Percentiles rank a stretch among this genome's conserved stretches.
Conservation (phyloP, 2,888 invertebrate genomes). For the Loripinus fragilis region DNA sequence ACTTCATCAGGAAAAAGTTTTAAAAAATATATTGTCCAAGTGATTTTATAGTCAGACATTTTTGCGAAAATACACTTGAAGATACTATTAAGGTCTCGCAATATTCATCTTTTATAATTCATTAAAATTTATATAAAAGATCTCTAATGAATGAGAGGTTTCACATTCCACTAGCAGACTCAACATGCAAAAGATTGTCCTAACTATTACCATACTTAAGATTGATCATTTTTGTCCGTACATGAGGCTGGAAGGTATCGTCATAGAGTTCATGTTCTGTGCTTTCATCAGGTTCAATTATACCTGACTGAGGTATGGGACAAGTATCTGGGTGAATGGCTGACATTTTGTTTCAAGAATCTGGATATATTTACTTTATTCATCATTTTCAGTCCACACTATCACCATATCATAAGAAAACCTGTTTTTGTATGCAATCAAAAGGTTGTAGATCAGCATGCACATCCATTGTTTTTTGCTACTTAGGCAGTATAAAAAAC, state of each 20-base stretch:
- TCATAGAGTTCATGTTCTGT: slow-evolving; percentile 9
- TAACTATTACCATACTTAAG: slow-evolving; percentile 44
- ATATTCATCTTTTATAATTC: too few relatives aligned
- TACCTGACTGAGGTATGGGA: slow-evolving; percentile 34
- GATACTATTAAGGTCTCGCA: too few relatives aligned
- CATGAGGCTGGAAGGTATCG: slow-evolving; percentile 85
- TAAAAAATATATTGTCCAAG: too few relatives aligned
- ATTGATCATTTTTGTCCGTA: slow-evolving; percentile 71
- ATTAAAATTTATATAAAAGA: too few relatives aligned
- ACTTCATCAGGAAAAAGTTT: too few relatives aligned
- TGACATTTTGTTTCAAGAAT: background rate
- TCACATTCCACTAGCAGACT: slow-evolving; percentile 10
- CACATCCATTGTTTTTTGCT: too few relatives aligned
- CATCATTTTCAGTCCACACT: background rate
- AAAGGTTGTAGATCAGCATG: too few relatives aligned
- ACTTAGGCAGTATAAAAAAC: too few relatives aligned
- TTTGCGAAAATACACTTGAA: too few relatives aligned
- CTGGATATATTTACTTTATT: background rate
- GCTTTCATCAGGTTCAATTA: slow-evolving; percentile 28
- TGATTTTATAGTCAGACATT: too few relatives aligned
- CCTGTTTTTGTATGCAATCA: too few relatives aligned
- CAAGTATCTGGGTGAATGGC: background rate
- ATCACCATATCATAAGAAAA: background rate
- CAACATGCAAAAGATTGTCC: background rate
- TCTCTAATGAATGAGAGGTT: too few relatives aligned